These are phyloP conservation scores for Columba janthina DNA, from an alignment of 2,113 vertebrate genomes.

Conservation along the genomic window DNA sequence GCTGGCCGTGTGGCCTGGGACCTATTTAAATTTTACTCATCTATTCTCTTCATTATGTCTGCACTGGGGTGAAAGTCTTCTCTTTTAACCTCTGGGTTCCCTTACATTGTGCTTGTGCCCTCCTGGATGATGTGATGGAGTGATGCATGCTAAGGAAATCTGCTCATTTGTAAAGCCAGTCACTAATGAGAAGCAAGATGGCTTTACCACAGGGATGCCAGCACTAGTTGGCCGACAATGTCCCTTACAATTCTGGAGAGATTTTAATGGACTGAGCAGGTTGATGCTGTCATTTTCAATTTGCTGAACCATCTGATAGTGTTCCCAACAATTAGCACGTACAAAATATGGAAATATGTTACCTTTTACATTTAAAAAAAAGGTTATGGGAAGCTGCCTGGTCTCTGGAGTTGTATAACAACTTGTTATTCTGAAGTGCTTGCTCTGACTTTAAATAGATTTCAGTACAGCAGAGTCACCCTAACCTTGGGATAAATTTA, in stretches of 20 bases:
- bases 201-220: slow-evolving; percentile 63
- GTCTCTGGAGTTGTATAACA: slow-evolving; percentile 27
- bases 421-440: slow-evolving; percentile 37
- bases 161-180: slow-evolving; percentile 58
- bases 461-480: slow-evolving; percentile 28
- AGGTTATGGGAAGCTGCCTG: slow-evolving; percentile 16
- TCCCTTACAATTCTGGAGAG: slow-evolving; percentile 63
- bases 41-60: background rate
- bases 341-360: slow-evolving; percentile 60
- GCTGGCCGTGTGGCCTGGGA: background rate
- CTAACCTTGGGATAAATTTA: slow-evolving; percentile 67
- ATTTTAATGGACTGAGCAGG: slow-evolving; percentile 72
- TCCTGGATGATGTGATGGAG: slow-evolving; percentile 9
- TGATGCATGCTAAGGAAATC: background rate
- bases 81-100: background rate
- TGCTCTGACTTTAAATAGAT: slow-evolving; percentile 61
- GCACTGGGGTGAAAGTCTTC: background rate
- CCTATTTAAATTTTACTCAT: background rate
- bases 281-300: slow-evolving; percentile 80
- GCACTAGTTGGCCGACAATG: slow-evolving; percentile 58
- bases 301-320: slow-evolving; percentile 70
- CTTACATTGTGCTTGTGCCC: background rate
- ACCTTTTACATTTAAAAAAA: slow-evolving; percentile 46
- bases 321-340: slow-evolving; percentile 75
- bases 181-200: slow-evolving; percentile 72